phyloP scores from a whole-genome alignment of 2,797 vertebrate species.

The Ambastaia sidthimunki region DNA sequence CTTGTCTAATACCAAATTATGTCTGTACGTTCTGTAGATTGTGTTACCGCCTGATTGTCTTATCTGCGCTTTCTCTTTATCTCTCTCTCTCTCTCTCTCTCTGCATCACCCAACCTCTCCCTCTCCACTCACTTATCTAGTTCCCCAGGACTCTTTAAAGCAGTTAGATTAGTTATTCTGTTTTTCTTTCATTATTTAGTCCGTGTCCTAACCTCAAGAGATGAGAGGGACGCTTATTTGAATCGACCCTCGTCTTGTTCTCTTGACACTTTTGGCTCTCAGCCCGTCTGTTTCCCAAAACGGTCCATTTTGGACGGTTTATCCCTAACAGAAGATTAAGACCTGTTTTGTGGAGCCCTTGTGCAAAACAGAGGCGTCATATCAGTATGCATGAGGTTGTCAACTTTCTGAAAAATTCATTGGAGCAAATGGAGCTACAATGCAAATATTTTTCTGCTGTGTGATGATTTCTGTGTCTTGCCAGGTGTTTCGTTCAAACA shows the following conservation, averaged over 20 bases:
- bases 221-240: conserved; percentile 13
- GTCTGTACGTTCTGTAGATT: conserved; percentile 72
- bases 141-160: conserved; percentile 43
- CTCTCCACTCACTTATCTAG: conserved; percentile 54
- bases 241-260: conserved; percentile 9
- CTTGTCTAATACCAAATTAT: conserved; percentile 71
- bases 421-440: conserved; percentile 37
- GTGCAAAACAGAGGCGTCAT: conserved; percentile 17
- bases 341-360: not conserved
- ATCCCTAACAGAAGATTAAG: conserved; percentile 30
- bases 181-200: conserved; percentile 56
- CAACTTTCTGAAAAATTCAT: conserved; percentile 46
- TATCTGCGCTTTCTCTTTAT: conserved; percentile 55
- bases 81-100: conserved; percentile 47
- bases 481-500: conserved; percentile 46
- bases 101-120: conserved; percentile 58
- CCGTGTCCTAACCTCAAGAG: conserved; percentile 38
- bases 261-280: not conserved
- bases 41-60: conserved; percentile 73
- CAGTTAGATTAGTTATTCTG: conserved; percentile 51
- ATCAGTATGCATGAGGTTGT: conserved; percentile 44
- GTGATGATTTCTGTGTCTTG: conserved; percentile 30
- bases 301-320: conserved; percentile 9
- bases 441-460: conserved; percentile 37
- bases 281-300: not conserved